Evolutionary conservation across 2,888 invertebrate genomes (phyloP), one percentile per base, ranked within the genome.

Genomic region (Scaptomyza flava): DNA sequence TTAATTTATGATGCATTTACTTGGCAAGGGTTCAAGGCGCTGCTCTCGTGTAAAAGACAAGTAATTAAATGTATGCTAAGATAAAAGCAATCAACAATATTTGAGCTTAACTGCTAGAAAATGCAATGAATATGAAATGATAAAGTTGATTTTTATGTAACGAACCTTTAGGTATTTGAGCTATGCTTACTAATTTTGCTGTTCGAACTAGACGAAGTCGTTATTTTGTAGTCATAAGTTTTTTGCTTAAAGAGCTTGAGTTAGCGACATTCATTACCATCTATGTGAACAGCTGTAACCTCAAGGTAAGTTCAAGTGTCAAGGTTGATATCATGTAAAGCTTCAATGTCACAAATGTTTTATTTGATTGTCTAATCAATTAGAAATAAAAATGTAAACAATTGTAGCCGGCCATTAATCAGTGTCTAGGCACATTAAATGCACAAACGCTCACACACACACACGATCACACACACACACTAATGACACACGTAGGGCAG

Each of bases 371-470:
- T 68, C 53, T 42, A 48, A 56, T 73, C 74, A 73, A 63, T 74
- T 74, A 72, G 63, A 50, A 23, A 59, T 45, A 34, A 38, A 23
- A 43, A 75, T 60, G 69, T 54, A 65, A 67, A 57, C 71, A 83
- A 52, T 51, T 76, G 61, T 57, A 38, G 46, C 59, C 67, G 71
- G 67, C 74, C 82, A 88, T 82, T 85, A 82, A 82, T 82, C 81
- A 82, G 82, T 68, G 86, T 85, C 76, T 47, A 47, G 57, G 61
- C 70, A 68, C 61, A 77, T 80, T 67, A 69, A 78, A 70, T 62
- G 73, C 38, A 31, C 14, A 67, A 45, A n/a, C n/a, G n/a, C n/a
- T n/a, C n/a, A 23, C 11, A 34, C n/a, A 33, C 6, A 9, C 20
- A 41, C 0, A 41, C n/a, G n/a, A n/a, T n/a, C n/a, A n/a, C 14